phyloP scores from a whole-genome alignment of 2,888 invertebrate genomes.

The Ligdia adustata region DNA sequence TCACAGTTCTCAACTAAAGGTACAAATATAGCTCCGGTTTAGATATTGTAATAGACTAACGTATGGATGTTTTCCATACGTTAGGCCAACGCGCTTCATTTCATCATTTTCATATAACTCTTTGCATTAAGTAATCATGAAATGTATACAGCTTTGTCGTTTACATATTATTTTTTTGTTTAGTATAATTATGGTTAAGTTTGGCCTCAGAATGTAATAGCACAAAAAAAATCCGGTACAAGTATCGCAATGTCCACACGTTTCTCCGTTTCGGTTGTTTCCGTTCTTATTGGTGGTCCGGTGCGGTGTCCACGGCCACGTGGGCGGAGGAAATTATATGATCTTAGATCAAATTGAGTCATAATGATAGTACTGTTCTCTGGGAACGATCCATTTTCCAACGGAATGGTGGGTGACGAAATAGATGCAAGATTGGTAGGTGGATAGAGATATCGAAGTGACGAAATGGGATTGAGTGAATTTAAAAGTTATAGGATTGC shows the following conservation, averaged over 20 bases:
- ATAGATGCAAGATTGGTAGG: constrained; percentile 12
- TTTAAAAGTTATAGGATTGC: no score
- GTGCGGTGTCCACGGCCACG: constrained; percentile 13
- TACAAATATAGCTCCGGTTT: no score
- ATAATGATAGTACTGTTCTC: constrained; percentile 36
- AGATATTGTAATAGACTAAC: no score
- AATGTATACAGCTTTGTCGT: no score
- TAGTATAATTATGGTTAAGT: no score
- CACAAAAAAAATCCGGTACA: no score
- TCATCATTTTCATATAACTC: no score
- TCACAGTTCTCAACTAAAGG: no score
- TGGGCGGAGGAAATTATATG: constrained; percentile 30
- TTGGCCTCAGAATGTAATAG: constrained; percentile 35
- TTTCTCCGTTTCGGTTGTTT: constrained; percentile 33
- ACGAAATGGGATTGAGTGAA: neutral
- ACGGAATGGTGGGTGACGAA: constrained; percentile 14
- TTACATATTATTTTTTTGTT: no score
- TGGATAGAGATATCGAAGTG: neutral
- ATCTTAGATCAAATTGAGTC: constrained; percentile 35
- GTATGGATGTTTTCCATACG: no score
- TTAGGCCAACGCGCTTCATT: no score
- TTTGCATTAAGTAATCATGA: no score
- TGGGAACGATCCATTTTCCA: constrained; percentile 11
- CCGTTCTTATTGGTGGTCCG: constrained; percentile 36
- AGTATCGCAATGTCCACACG: constrained; percentile 45